Percentiles rank a stretch among this genome's conserved stretches.
phyloP scores from a whole-genome alignment of 64 coral and sea anemone genomes.

The Porites australiensis region DNA sequence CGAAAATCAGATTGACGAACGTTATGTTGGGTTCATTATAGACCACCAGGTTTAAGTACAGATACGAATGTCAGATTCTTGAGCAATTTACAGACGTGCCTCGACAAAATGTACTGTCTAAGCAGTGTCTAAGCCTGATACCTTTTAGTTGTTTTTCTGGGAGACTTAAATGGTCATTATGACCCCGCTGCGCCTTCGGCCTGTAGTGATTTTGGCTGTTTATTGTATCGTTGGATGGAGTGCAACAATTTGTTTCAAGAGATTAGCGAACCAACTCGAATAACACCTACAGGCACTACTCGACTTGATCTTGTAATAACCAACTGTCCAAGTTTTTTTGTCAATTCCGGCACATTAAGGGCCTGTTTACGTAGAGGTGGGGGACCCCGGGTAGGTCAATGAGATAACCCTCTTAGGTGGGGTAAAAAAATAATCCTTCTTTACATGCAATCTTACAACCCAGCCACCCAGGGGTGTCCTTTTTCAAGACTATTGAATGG shows the following conservation, averaged over 20 bases:
- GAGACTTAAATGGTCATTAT: conserved; percentile 68
- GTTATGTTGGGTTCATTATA: too few relatives aligned
- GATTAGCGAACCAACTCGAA: conserved; percentile 59
- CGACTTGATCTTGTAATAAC: conserved; percentile 62
- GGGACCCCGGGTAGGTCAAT: neutral
- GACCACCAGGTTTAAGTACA: neutral
- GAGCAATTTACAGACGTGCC: conserved; percentile 29
- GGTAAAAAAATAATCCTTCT: too few relatives aligned
- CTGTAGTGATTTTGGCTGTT: conserved; percentile 41
- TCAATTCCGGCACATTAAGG: conserved; percentile 59
- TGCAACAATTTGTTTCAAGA: conserved; percentile 51
- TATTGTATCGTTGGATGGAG: conserved; percentile 36
- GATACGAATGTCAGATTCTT: conserved; percentile 40
- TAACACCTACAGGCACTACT: conserved; percentile 28
- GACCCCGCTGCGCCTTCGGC: conserved; percentile 12
- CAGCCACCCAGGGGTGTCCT: too few relatives aligned
- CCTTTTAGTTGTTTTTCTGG: conserved; percentile 22
- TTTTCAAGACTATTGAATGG: too few relatives aligned
- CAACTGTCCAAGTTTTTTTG: conserved; percentile 58
- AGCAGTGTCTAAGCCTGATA: neutral
- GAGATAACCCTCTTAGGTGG: too few relatives aligned
- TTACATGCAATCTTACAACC: too few relatives aligned
- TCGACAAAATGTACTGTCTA: conserved; percentile 34
- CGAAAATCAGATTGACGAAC: too few relatives aligned
- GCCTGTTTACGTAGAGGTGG: conserved; percentile 36